Conservation (phyloP, 2,113 vertebrate species). For the Eleginops maclovinus region DNA sequence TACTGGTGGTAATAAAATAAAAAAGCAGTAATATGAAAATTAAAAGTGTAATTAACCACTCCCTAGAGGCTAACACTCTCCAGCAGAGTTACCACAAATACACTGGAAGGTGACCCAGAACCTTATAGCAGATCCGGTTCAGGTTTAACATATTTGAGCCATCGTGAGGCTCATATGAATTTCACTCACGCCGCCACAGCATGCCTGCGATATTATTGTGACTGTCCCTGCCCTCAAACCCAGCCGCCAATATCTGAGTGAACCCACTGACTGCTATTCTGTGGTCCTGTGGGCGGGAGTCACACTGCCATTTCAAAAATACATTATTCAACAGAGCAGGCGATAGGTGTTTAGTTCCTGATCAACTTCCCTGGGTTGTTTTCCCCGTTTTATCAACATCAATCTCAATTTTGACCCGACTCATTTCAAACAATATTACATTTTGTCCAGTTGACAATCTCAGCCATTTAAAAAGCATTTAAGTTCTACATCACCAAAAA, state of each 20-base stretch:
- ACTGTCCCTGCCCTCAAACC: constrained; percentile 18
- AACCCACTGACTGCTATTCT: background rate
- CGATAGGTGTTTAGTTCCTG: constrained; percentile 3
- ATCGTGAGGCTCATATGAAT: background rate
- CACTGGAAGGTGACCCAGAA: constrained; percentile 33
- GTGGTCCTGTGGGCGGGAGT: background rate
- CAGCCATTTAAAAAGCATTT: constrained; percentile 2
- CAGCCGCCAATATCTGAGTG: background rate
- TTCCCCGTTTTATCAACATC: background rate
- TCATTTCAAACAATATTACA: background rate
- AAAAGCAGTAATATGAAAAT: background rate
- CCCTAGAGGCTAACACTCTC: constrained; percentile 28
- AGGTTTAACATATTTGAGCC: constrained; percentile 4
- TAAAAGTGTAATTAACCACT: constrained; percentile 31
- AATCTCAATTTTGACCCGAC: background rate
- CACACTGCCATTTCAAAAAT: constrained; percentile 2
- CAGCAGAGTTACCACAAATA: constrained; percentile 31
- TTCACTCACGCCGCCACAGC: background rate
- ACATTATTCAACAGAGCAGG: constrained; percentile 10
- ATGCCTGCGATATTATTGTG: constrained; percentile 7
- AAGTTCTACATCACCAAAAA: constrained; percentile 1
- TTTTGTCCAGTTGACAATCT: background rate
- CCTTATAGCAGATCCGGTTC: background rate
- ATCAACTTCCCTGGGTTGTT: background rate
- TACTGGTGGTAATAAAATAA: constrained; percentile 26